Evolutionary conservation across 2,797 vertebrate species (phyloP), one percentile per base, ranked within the genome.

Genomic region (Garrulus glandarius): DNA sequence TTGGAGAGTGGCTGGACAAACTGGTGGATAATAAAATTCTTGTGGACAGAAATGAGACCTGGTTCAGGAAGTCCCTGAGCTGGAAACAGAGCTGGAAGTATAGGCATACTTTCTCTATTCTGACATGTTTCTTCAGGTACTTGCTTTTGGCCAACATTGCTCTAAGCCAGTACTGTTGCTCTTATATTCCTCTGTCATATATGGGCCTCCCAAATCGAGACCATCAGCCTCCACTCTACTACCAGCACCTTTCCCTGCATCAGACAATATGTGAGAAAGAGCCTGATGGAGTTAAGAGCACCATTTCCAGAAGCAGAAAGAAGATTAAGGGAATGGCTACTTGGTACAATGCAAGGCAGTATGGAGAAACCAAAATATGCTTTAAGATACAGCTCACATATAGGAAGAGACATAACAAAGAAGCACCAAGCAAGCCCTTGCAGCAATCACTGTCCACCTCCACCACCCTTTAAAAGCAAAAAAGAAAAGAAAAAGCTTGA

Each of bases 401-500:
- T 0, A 74, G 39, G 32, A 76, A 60, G 32, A 84, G 26, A 67
- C 11, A 20, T 9, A 64, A 65, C 46, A 2, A 7, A 92, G 59
- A 36, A 94, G 76, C 47, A 61, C 10, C 60, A 36, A 86, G 43
- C 13, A 72, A 85, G 13, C 15, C 52, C 10, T 72, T 74, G 44
- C 43, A 85, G 34, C 67, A 17, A 67, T 34, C 29, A 27, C 23
- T 52, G 47, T 44, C 65, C 12, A 92, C 30, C 19, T 70, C 30
- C 30, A 47, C 14, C 53, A 76, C 19, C 10, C 13, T 29, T 41
- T 24, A 17, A 44, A 92, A 39, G 46, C 8, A 30, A 36, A n/a
- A 22, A 26, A 37, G 1, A 21, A 21, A 8, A 21, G 2, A 34
- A 27, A 2, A 27, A 30, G 1, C 16, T 74, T 39, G 0, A 1